Evolutionary conservation across 2,797 vertebrate species (phyloP).

Genomic region (Aplochiton taeniatus): DNA sequence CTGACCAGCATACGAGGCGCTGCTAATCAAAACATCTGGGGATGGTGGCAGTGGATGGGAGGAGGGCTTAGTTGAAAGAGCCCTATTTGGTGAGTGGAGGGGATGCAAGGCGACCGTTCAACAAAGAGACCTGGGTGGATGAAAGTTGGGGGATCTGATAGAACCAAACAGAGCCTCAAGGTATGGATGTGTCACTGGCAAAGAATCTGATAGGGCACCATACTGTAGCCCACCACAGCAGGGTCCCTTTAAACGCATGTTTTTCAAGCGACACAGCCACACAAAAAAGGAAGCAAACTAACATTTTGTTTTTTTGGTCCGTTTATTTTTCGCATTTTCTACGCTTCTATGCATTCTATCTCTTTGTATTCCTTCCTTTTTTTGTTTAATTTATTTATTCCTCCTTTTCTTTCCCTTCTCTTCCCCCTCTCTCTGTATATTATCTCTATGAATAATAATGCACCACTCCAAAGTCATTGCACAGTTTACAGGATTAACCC

Average conservation of each 20-base stretch:
- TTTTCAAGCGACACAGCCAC: not conserved
- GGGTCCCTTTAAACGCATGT: no score
- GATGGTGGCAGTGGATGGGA: conserved; percentile 69
- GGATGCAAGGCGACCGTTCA: conserved; percentile 53
- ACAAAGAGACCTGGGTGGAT: conserved; percentile 56
- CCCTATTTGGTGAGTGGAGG: conserved; percentile 63
- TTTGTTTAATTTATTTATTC: conserved; percentile 5
- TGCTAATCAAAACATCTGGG: conserved; percentile 97
- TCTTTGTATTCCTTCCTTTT: no score
- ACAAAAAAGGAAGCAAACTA: conserved; percentile 14
- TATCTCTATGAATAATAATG: conserved; percentile 44
- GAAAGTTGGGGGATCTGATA: conserved; percentile 53
- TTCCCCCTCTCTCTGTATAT: conserved; percentile 1
- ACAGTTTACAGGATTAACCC: conserved; percentile 53
- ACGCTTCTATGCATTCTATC: no score
- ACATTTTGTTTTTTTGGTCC: conserved; percentile 8
- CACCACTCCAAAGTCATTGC: conserved; percentile 14
- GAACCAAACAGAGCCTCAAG: conserved; percentile 21
- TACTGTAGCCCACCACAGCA: no score
- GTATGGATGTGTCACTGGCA: conserved; percentile 5
- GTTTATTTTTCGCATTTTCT: no score
- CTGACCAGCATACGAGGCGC: conserved; percentile 96
- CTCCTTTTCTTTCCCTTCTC: conserved; percentile 15
- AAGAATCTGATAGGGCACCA: no score
- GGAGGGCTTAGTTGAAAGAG: conserved; percentile 71